A percentile compares a stretch with the other conserved stretches of the same genome.
Evolutionary conservation across 2,797 vertebrate genomes (phyloP).

Genomic region (Falco naumanni): DNA sequence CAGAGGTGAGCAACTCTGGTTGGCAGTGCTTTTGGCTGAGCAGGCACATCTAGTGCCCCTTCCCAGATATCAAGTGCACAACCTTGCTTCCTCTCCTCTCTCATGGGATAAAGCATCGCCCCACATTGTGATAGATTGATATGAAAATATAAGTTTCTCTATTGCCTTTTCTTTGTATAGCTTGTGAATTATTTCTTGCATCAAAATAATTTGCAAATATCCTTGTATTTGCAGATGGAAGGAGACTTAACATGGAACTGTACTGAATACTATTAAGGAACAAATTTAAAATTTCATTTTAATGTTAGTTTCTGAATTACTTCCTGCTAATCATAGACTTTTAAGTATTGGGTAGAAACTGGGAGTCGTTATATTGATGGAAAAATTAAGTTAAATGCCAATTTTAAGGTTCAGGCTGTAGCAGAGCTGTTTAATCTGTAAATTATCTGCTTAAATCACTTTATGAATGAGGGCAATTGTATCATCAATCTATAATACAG

Average conservation of each 20-base stretch:
- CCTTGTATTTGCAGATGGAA: neutral
- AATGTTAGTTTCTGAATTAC: neutral
- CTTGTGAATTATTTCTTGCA: neutral
- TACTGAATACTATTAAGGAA: neutral
- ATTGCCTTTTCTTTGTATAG: neutral
- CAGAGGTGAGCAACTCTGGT: neutral
- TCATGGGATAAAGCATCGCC: neutral
- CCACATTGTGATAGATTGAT: neutral
- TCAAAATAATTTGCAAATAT: neutral
- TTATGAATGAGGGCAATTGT: conserved; percentile 48
- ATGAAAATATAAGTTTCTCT: neutral
- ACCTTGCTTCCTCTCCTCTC: neutral
- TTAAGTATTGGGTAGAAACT: conserved; percentile 3
- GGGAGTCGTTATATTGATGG: conserved; percentile 18
- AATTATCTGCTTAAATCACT: conserved; percentile 60
- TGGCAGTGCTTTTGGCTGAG: neutral
- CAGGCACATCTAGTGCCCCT: neutral
- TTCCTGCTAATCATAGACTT: neutral
- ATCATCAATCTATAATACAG: conserved; percentile 45
- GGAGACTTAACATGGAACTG: neutral
- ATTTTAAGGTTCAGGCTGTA: conserved; percentile 54
- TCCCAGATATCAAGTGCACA: neutral
- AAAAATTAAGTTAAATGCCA: conserved; percentile 61
- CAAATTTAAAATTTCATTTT: neutral
- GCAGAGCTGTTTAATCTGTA: conserved; percentile 64